Base-by-base conservation (phyloP, 2,113 vertebrate species). In the Centrocercus urophasianus region DNA sequence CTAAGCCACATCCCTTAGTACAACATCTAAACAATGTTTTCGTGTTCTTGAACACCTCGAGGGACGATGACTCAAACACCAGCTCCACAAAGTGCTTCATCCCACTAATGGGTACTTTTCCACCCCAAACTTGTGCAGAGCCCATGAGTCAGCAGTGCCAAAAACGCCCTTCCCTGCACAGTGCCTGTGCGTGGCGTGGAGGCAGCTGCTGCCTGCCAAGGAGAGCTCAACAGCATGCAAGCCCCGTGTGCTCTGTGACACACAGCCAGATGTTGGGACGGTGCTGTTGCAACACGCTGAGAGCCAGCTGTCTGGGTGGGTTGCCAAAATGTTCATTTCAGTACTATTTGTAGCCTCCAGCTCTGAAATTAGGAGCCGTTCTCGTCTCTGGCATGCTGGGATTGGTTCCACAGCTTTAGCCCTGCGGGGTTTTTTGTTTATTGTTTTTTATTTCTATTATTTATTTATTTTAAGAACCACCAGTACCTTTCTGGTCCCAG, bases 231-330 rank as follows among this genome's bases (percentile, higher is more conserved):
- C 0, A 2, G 47, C 27, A 6, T 4, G 16, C 11, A 17, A 50
- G 25, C 8, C 0, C 38, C 0, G 0, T 24, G 5, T 6, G 21
- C 42, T 18, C 38, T 0, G 2, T 3, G 1, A 24, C 45, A 42
- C 21, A 1, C 2, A 5, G 60, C 28, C 71, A 43, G 54, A 50
- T 30, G 52, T 66, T 86, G 54, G 5, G 5, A 42, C 34, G 11
- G n/a, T 4, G 10, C 32, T 54, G 45, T 66, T 50, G 25, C 61
- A 85, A 72, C 45, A 45, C 2, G 19, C 15, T 8, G 0, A 43
- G 79, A 81, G 18, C 21, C 89, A 85, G 59, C 59, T 91, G 75
- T 32, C n/a, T 0, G 1, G 52, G 64, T 67, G 24, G 27, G 34
- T 77, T 67, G 71, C 81, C 81, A 77, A 36, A 81, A 25, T 5